Base-by-base conservation (phyloP, 2,797 vertebrate species). In the Anguilla obscura region DNA sequence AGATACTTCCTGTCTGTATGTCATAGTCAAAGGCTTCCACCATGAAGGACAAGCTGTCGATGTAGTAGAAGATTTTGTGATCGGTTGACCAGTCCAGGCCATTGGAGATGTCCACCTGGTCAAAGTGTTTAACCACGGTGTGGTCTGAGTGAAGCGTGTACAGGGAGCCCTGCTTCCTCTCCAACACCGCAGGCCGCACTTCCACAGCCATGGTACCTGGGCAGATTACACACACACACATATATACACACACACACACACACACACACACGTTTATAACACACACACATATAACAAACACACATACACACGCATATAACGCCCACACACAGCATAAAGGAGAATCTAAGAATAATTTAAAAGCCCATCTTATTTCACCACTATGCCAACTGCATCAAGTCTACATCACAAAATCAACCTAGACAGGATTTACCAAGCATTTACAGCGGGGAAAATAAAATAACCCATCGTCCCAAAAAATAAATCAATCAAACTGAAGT, bases 71-170 rank as follows among this genome's bases (percentile, higher is more conserved):
- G 2, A 92, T 96, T 88, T 86, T 96, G 90, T 97, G 96, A 91
- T 99, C 98, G 88, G 95, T 90, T 0, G 98, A 99, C 98, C 98
- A 99, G 88, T 98, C 98, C 94, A 99, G 88, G 16, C 98, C 98
- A 0, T 99, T 99, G 54, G 98, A 99, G 90, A 99, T 96, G 94
- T 97, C 96, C 93, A 99, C 98, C 92, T 97, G 94, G 91, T 96
- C 95, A 71, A 98, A 97, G 89, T 97, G 95, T 91, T 95, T 97
- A 90, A 97, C 94, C 60, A 98, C 96, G 0, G 94, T 95, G 90
- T 94, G 96, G 90, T 98, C 95, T 0, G 96, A 87, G 85, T 91
- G 92, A 79, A 99, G 94, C 0, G 95, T 95, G 86, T 96, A 99
- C 74, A 99, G 90, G 6, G 97, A 95, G 0, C 97, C 98, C 91